A percentile compares a stretch with the other conserved stretches of the same genome.
phyloP scores from a whole-genome alignment of 1,140 invertebrate genomes.

The Radopholus similis region DNA sequence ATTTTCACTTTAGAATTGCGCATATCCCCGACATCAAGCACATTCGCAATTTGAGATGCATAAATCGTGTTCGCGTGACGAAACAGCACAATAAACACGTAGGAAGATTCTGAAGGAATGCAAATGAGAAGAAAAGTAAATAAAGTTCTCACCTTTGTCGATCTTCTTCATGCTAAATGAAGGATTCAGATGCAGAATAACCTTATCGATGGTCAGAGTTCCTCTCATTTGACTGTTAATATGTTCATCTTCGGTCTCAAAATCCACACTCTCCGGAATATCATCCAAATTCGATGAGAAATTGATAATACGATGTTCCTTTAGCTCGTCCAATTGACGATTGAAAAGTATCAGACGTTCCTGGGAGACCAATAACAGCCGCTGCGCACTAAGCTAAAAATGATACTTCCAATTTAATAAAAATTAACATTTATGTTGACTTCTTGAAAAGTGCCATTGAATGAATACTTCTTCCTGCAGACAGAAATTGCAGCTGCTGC shows the following conservation, averaged over 20 bases:
- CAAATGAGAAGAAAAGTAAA: background rate
- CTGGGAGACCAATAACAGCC: slow-evolving; percentile 23
- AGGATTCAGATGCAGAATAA: slow-evolving; percentile 10
- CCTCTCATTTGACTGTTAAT: too few species aligned
- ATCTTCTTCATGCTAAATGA: slow-evolving; percentile 19
- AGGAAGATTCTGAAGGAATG: background rate
- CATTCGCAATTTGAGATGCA: slow-evolving; percentile 2
- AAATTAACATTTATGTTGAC: background rate
- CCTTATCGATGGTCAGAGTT: background rate
- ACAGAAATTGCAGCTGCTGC: slow-evolving; percentile 10
- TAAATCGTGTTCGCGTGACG: slow-evolving; percentile 13
- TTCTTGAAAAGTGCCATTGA: slow-evolving; percentile 26
- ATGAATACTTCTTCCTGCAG: slow-evolving; percentile 23
- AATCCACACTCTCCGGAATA: slow-evolving; percentile 7
- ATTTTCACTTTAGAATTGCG: slow-evolving; percentile 16
- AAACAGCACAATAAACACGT: slow-evolving; percentile 7
- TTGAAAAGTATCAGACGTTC: slow-evolving; percentile 22
- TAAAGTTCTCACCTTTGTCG: slow-evolving; percentile 3
- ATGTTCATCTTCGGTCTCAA: slow-evolving; percentile 8
- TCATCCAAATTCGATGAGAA: slow-evolving; percentile 8
- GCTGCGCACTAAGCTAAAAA: slow-evolving; percentile 29
- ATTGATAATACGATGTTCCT: slow-evolving; percentile 15
- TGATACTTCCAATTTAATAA: background rate
- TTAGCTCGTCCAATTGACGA: slow-evolving; percentile 21
- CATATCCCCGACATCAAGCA: slow-evolving; percentile 11